phyloP scores from a whole-genome alignment of 2,113 vertebrate genomes.

The Chauna torquata region DNA sequence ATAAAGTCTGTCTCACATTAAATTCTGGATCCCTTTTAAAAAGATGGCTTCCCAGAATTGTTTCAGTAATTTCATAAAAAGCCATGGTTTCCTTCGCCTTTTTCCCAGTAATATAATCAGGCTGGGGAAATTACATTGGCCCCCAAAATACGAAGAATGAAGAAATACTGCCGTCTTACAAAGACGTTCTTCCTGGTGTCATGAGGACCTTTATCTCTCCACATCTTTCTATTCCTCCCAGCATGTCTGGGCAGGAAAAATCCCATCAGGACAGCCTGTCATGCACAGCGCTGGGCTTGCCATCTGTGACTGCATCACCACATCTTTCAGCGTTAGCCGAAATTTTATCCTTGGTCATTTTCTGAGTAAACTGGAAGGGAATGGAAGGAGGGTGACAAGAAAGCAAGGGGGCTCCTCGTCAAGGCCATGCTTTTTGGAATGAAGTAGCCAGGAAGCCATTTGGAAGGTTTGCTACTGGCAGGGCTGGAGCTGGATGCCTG shows the following conservation, averaged over 20 bases:
- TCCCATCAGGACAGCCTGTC: background rate
- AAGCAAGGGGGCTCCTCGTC: background rate
- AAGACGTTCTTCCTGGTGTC: background rate
- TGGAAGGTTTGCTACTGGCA: background rate
- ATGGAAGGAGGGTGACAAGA: background rate
- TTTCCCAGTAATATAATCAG: background rate
- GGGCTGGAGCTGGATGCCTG: background rate
- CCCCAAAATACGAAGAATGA: background rate
- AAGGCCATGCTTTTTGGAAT: background rate
- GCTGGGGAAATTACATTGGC: background rate
- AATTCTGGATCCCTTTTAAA: background rate
- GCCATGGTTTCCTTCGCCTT: background rate
- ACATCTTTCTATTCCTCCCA: background rate
- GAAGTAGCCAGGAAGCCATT: background rate
- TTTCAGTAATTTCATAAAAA: slow-evolving; percentile 6
- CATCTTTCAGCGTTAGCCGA: background rate
- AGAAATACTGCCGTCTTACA: background rate
- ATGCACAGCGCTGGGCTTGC: background rate
- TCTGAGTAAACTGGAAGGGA: accelerated
- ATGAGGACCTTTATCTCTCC: background rate
- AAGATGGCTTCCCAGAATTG: slow-evolving; percentile 47
- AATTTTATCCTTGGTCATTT: background rate
- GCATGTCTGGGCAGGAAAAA: background rate
- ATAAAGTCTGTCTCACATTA: background rate
- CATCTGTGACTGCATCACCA: background rate